Evolutionary conservation across 2,888 invertebrate genomes (phyloP).

Genomic region (Seira ritae): DNA sequence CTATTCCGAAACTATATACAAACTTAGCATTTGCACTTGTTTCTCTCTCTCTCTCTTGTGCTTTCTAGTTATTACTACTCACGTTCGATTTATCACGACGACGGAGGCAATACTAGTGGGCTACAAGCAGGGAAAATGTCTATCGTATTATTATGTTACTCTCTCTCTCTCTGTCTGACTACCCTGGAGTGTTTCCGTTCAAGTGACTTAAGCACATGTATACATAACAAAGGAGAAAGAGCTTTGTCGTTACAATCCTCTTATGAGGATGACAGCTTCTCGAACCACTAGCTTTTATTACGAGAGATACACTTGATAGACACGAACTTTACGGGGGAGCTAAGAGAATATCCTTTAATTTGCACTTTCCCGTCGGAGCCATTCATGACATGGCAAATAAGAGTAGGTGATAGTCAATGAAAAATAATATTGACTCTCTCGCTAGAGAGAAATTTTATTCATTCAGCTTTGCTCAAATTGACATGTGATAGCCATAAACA

Average conservation of each 20-base stretch:
- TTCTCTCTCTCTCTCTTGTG: too few species aligned
- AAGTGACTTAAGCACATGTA: conserved; percentile 11
- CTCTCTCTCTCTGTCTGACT: neutral
- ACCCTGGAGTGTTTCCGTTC: conserved; percentile 1
- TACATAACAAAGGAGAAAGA: conserved; percentile 1
- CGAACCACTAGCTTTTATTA: conserved; percentile 11
- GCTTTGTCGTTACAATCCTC: conserved; percentile 8
- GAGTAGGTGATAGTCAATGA: neutral
- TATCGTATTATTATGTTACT: neutral
- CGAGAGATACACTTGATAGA: neutral
- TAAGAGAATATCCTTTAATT: conserved; percentile 4
- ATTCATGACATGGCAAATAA: conserved; percentile 2
- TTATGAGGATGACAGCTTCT: conserved; percentile 8
- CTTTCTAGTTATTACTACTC: conserved; percentile 6
- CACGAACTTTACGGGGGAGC: neutral
- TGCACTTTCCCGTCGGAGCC: neutral
- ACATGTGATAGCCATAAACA: conserved; percentile 60
- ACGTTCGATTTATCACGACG: neutral
- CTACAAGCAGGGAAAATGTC: too few species aligned
- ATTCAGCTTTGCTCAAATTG: conserved; percentile 59
- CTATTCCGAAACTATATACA: neutral
- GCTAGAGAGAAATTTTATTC: conserved; percentile 44
- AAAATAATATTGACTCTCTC: conserved; percentile 11
- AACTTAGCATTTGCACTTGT: neutral
- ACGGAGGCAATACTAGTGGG: neutral